These are phyloP conservation scores for Mus musculus DNA, from an alignment of 2,113 vertebrate species.

Conservation along the genomic window DNA sequence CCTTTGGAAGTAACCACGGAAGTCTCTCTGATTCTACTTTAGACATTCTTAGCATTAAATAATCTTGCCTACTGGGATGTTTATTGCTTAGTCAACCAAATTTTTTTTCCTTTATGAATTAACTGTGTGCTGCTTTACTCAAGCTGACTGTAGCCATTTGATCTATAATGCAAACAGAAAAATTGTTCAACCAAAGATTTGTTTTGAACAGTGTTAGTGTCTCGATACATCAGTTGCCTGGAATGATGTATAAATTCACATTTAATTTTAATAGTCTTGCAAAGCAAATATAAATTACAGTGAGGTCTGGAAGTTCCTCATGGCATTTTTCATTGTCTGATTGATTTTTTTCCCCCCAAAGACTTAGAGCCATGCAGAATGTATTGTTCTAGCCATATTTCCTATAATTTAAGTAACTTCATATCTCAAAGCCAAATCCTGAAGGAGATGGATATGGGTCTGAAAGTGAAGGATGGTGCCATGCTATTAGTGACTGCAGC, in stretches of 20 bases:
- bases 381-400: background rate
- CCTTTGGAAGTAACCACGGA: background rate
- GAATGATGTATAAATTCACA: slow-evolving; percentile 20
- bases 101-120: background rate
- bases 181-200: slow-evolving; percentile 23
- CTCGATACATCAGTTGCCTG: background rate
- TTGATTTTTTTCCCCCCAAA: background rate
- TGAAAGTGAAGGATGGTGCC: background rate
- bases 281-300: slow-evolving; percentile 9
- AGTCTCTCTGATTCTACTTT: background rate
- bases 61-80: background rate
- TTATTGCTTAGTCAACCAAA: background rate
- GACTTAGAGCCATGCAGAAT: background rate
- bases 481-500: background rate
- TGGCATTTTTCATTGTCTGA: background rate
- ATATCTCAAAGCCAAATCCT: slow-evolving; percentile 31
- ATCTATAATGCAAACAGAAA: background rate
- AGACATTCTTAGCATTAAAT: background rate
- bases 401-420: background rate
- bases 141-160: background rate
- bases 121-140: background rate
- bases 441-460: background rate
- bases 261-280: background rate
- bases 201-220: background rate
- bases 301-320: background rate